Evolutionary conservation across 2,888 invertebrate genomes (phyloP).

Genomic region (Caenorhabditis macrosperma): DNA sequence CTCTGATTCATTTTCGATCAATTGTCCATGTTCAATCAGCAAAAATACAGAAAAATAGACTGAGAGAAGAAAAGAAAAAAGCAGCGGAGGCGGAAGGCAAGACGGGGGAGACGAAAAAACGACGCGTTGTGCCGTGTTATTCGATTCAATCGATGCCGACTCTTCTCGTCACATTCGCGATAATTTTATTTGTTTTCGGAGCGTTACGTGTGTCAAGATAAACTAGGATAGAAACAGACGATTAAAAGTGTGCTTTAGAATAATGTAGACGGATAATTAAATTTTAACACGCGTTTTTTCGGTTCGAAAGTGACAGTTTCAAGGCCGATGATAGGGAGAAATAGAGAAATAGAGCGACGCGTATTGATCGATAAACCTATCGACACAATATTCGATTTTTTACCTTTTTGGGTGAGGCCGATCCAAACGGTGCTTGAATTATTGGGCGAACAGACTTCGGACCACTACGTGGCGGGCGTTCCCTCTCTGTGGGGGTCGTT

Average conservation of each 20-base stretch:
- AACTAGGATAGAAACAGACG: not conserved
- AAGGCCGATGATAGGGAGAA: conserved; percentile 29
- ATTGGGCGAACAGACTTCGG: not conserved
- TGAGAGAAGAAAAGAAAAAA: not conserved
- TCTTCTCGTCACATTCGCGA: conserved; percentile 20
- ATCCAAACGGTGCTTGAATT: not conserved
- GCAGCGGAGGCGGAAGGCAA: not conserved
- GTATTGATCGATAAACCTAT: conserved; percentile 19
- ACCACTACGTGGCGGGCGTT: conserved; percentile 21
- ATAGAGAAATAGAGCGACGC: conserved; percentile 23
- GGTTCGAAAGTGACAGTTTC: conserved; percentile 36
- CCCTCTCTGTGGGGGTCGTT: conserved; percentile 14
- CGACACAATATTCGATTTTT: not conserved
- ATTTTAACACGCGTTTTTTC: conserved; percentile 24
- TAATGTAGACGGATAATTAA: conserved; percentile 1
- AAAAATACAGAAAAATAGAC: conserved; percentile 4
- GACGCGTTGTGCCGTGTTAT: not conserved
- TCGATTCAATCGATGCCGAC: conserved; percentile 27
- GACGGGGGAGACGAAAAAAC: conserved; percentile 5
- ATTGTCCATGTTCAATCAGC: not conserved
- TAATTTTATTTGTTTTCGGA: conserved; percentile 19
- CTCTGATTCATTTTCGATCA: conserved; percentile 8
- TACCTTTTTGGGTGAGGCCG: conserved; percentile 38
- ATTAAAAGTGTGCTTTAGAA: not conserved
- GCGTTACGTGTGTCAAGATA: not conserved